These are phyloP conservation scores for Physeter macrocephalus DNA, from an alignment of 2,113 vertebrate species.

Conservation along the genomic window DNA sequence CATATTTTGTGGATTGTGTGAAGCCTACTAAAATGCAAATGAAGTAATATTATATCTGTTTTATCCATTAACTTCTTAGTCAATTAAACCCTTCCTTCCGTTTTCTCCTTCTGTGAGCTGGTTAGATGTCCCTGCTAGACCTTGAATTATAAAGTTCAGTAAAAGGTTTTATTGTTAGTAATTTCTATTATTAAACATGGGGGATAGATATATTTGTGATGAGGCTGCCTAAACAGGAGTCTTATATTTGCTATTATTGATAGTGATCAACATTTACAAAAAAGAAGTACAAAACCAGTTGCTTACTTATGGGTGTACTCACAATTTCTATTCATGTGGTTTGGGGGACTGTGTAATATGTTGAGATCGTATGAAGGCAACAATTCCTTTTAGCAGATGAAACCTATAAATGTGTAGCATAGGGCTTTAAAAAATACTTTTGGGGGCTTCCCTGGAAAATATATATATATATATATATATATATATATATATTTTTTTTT, in stretches of 20 bases:
- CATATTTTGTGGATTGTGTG: background rate
- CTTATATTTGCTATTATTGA: background rate
- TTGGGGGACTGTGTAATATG: background rate
- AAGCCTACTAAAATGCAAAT: background rate
- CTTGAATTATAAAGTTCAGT: background rate
- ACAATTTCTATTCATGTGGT: background rate
- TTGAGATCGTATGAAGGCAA: background rate
- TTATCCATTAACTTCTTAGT: background rate
- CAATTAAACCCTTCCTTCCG: background rate
- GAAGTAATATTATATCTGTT: background rate
- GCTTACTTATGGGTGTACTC: rapidly evolving
- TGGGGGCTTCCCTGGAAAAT: no score
- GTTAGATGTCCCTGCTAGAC: background rate
- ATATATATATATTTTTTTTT: no score
- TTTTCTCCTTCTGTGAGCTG: background rate
- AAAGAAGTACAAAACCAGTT: background rate
- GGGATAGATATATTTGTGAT: background rate
- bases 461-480: no score
- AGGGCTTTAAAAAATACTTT: background rate
- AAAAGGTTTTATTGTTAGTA: background rate
- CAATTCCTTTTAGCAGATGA: background rate
- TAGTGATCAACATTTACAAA: background rate
- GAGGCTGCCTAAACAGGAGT: background rate
- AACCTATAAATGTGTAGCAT: background rate
- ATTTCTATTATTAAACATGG: background rate